Base-by-base conservation (phyloP, 1,140 invertebrate genomes). In the Camponotus floridanus region DNA sequence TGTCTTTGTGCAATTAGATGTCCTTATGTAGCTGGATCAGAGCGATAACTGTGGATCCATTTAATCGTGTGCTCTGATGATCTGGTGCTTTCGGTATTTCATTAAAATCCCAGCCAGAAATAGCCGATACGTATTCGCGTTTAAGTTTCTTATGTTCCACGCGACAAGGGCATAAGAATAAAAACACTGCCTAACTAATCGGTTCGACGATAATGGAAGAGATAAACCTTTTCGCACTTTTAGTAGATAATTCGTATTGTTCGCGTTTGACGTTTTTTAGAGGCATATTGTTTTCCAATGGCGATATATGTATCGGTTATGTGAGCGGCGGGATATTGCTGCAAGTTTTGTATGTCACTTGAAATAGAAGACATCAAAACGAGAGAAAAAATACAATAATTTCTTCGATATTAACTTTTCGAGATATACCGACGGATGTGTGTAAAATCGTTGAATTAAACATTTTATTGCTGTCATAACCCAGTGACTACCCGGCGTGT, bases 1-100 rank as follows among this genome's bases (percentile, higher is more conserved):
- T 89, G 80, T 89, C 76, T 92, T 87, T 92, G 91, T 93, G 92
- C 92, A 93, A 93, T 93, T 92, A 91, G 83, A 87, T 89, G 80
- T 76, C 85, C 76, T 87, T 81, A 42, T 51, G 18, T 73, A 85
- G 76, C 42, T 87, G 79, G 71, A 88, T 88, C 78, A 86, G 4
- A 51, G 79, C 86, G 80, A 79, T 88, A 80, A 85, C 59, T 76
- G 70, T 70, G 64, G 80, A 88, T 88, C 79, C 86, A 42, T 68
- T 83, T 83, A 83, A 79, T 89, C 74, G 87, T 88, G 76, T 89
- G 87, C 87, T 91, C 90, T 90, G 88, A 80, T 88, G 85, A 85
- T 91, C 87, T 88, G 91, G 91, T 91, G 90, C 90, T 91, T 86
- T 91, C 87, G 87, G 48, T 78, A 65, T 90, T 83, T 71, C 26